phyloP scores from a whole-genome alignment of 2,888 invertebrate genomes.

The Ochropacha duplaris region DNA sequence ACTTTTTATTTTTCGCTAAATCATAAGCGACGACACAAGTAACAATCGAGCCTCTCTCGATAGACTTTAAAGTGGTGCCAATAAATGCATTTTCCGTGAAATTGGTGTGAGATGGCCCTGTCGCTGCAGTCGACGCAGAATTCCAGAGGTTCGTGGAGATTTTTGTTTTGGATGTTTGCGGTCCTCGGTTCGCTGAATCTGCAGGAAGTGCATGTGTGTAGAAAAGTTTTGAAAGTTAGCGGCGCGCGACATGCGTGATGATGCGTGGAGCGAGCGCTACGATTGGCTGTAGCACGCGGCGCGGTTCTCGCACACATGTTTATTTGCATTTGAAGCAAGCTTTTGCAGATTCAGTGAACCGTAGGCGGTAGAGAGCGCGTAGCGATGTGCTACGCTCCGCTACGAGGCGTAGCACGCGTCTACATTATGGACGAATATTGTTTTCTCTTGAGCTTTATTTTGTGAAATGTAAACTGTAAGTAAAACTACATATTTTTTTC shows the following conservation, averaged over 20 bases:
- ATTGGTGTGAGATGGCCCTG: constrained; percentile 82
- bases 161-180: constrained; percentile 29
- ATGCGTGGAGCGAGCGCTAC: constrained; percentile 69
- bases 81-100: constrained; percentile 73
- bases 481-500: neutral
- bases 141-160: constrained; percentile 75
- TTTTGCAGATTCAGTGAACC: constrained; percentile 80
- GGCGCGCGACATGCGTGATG: constrained; percentile 72
- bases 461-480: neutral
- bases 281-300: constrained; percentile 67
- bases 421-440: constrained; percentile 20
- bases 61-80: constrained; percentile 55
- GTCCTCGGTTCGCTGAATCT: constrained; percentile 44
- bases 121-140: constrained; percentile 84
- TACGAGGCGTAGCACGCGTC: constrained; percentile 51
- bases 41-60: constrained; percentile 21
- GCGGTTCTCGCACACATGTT: constrained; percentile 71
- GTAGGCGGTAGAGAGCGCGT: constrained; percentile 69
- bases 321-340: constrained; percentile 75
- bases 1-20: constrained; percentile 20
- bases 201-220: constrained; percentile 60
- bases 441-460: neutral
- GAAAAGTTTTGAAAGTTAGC: constrained; percentile 75
- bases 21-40: constrained; percentile 14
- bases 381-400: constrained; percentile 64